Percentiles rank a stretch among this genome's conserved stretches.
These are phyloP conservation scores for Notarius lentiginosus DNA, from an alignment of 2,113 vertebrate genomes.

Conservation along the genomic window DNA sequence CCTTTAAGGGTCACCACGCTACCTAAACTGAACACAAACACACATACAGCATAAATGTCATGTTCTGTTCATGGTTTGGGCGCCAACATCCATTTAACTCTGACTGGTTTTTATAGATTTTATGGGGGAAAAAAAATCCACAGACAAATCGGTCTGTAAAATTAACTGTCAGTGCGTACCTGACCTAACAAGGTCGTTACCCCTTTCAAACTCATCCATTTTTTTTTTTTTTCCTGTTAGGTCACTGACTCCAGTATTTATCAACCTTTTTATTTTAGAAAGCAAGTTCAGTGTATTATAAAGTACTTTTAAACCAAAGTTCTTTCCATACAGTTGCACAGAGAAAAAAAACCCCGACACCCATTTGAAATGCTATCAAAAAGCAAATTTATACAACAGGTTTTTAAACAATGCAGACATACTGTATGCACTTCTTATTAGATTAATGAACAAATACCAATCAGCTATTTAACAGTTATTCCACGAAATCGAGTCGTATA, in stretches of 20 bases:
- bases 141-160: neutral
- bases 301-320: neutral
- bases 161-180: neutral
- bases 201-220: neutral
- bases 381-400: too few species aligned
- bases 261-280: neutral
- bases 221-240: neutral
- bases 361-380: too few species aligned
- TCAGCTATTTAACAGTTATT: too few species aligned
- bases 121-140: neutral
- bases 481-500: too few species aligned
- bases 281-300: neutral
- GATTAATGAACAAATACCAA: too few species aligned
- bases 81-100: neutral
- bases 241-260: neutral
- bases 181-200: neutral
- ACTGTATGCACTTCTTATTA: too few species aligned
- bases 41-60: neutral
- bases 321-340: neutral
- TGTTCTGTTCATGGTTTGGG: neutral
- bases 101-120: neutral
- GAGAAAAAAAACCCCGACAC: neutral
- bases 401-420: too few species aligned
- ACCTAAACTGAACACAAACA: conserved; percentile 48
- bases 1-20: conserved; percentile 10